Percentiles rank a stretch among this genome's conserved stretches.
Conservation (phyloP, 2,113 vertebrate genomes). For the Chroicocephalus ridibundus region DNA sequence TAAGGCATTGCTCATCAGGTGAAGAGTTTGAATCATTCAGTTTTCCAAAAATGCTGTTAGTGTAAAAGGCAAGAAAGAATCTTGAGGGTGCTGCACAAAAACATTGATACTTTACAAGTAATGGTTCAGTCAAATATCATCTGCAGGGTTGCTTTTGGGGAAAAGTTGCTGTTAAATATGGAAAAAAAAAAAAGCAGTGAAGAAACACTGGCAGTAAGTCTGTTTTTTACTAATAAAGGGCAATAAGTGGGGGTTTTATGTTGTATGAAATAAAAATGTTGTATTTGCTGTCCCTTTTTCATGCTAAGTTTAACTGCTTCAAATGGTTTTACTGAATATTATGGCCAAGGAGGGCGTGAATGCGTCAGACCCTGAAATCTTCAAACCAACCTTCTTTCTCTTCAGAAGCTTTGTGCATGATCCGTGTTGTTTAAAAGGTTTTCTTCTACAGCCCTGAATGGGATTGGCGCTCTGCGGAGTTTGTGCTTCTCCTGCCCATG, state of each 20-base stretch:
- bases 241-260: neutral
- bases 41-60: neutral
- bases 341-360: neutral
- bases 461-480: neutral
- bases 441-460: neutral
- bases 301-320: neutral
- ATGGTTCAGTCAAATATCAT: neutral
- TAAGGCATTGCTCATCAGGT: neutral
- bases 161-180: neutral
- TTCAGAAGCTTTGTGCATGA: neutral
- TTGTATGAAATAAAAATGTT: neutral
- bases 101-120: neutral
- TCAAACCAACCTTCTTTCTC: neutral
- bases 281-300: neutral
- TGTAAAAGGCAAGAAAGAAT: neutral
- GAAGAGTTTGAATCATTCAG: neutral
- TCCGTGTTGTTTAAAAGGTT: neutral
- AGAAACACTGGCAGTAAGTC: neutral
- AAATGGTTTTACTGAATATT: neutral
- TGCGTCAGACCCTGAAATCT: neutral
- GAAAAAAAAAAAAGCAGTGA: neutral
- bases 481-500: neutral
- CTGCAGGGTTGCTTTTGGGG: neutral
- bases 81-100: neutral
- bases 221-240: neutral